Conservation (phyloP, 2,113 vertebrate genomes). For the Rhinogobius similis region DNA sequence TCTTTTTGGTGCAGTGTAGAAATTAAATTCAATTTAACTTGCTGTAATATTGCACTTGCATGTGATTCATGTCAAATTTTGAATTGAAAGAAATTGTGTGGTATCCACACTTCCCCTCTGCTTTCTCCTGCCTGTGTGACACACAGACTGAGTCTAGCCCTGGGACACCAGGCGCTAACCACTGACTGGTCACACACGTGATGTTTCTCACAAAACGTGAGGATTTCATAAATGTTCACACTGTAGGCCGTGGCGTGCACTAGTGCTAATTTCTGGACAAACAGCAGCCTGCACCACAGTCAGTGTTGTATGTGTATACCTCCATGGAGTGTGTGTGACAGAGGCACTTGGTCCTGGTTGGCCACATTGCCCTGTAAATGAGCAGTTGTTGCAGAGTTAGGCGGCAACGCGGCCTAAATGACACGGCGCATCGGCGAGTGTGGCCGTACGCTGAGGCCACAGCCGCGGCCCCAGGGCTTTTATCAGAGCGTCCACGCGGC, state of each 20-base stretch:
- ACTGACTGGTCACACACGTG: constrained; percentile 76
- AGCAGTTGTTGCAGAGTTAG: constrained; percentile 77
- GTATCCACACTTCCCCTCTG: constrained; percentile 69
- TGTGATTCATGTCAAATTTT: constrained; percentile 29
- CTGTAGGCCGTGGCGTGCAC: constrained; percentile 36
- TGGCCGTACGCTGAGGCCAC: constrained; percentile 77
- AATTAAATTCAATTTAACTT: background rate
- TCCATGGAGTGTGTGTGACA: constrained; percentile 56
- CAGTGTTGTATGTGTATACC: constrained; percentile 63
- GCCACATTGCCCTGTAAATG: constrained; percentile 79
- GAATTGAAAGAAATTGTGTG: constrained; percentile 44
- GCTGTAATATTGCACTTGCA: background rate
- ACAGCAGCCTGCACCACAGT: constrained; percentile 46
- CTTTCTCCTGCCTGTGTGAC: constrained; percentile 63
- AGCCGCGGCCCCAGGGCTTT: constrained; percentile 74
- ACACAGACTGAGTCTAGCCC: constrained; percentile 64
- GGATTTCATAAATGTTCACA: constrained; percentile 33
- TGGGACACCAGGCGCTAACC: constrained; percentile 68
- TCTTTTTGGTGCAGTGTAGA: background rate
- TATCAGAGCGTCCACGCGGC: constrained; percentile 75
- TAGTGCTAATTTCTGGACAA: constrained; percentile 66
- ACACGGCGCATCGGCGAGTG: constrained; percentile 76
- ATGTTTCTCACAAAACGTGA: constrained; percentile 43
- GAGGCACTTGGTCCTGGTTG: constrained; percentile 65
- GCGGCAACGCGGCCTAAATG: constrained; percentile 77